These are phyloP conservation scores for Babylonia areolata DNA, from an alignment of 1,140 invertebrate species.

Conservation along the genomic window DNA sequence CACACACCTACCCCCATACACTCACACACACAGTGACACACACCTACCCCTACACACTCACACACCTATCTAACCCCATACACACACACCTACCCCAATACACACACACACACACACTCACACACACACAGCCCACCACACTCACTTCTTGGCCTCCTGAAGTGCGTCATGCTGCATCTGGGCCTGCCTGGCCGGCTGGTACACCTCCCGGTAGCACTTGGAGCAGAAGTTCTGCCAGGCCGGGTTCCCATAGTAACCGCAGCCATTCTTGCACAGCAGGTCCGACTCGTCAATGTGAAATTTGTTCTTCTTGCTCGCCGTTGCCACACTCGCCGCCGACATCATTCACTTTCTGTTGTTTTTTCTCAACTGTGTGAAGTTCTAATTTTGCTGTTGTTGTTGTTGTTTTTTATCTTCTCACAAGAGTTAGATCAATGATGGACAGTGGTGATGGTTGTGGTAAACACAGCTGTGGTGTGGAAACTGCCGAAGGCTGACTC, in stretches of 20 bases:
- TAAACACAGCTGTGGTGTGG: no score
- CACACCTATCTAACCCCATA: no score
- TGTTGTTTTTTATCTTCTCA: no score
- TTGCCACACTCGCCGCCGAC: conserved; percentile 6
- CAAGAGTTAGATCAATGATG: no score
- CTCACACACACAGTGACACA: not conserved
- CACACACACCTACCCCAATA: not conserved
- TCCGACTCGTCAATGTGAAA: conserved; percentile 89
- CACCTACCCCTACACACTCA: not conserved
- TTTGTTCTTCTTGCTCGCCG: conserved; percentile 54
- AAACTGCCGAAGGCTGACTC: no score
- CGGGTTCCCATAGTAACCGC: conserved; percentile 97
- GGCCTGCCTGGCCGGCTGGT: conserved; percentile 67
- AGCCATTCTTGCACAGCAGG: conserved; percentile 95
- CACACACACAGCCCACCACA: not conserved
- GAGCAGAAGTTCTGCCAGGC: conserved; percentile 98
- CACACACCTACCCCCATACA: no score
- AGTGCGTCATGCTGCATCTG: conserved; percentile 66
- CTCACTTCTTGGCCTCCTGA: conserved; percentile 49
- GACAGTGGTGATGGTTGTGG: no score
- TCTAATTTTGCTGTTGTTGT: no score
- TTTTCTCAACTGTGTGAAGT: no score
- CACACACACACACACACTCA: not conserved
- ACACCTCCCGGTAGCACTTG: conserved; percentile 83
- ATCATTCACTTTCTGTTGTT: not conserved